These are phyloP conservation scores for Hemibagrus guttatus DNA, from an alignment of 2,797 vertebrate species.

Conservation along the genomic window DNA sequence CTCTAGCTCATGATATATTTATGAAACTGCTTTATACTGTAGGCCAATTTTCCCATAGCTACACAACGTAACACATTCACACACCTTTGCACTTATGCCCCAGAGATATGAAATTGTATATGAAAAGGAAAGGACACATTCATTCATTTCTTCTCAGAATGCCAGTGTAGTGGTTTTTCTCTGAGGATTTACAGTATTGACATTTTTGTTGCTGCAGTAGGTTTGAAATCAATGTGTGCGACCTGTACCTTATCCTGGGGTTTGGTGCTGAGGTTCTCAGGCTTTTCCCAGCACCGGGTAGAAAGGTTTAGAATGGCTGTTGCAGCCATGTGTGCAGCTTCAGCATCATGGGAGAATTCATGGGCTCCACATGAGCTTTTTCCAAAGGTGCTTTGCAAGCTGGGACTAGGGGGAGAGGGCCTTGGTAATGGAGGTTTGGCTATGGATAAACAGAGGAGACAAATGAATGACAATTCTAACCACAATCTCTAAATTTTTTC, in stretches of 20 bases:
- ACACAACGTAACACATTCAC: slow-evolving; percentile 26
- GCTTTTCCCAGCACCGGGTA: slow-evolving; percentile 97
- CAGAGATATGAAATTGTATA: neutral
- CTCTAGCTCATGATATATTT: slow-evolving; percentile 67
- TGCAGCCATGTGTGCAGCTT: slow-evolving; percentile 97
- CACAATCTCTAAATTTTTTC: neutral
- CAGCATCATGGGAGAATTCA: slow-evolving; percentile 92
- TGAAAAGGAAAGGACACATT: neutral
- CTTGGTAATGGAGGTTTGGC: slow-evolving; percentile 81
- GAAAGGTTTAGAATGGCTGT: slow-evolving; percentile 98
- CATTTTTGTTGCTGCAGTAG: neutral
- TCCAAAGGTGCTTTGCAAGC: slow-evolving; percentile 80
- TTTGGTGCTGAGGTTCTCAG: slow-evolving; percentile 95
- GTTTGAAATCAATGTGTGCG: neutral
- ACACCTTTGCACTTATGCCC: slow-evolving; percentile 18
- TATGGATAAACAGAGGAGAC: slow-evolving; percentile 62
- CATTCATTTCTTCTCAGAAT: neutral
- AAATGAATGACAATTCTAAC: neutral
- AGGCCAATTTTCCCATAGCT: slow-evolving; percentile 13
- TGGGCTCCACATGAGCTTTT: slow-evolving; percentile 83
- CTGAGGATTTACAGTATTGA: neutral
- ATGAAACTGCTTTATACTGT: slow-evolving; percentile 48
- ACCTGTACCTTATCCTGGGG: slow-evolving; percentile 70
- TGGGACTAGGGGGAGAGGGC: slow-evolving; percentile 84
- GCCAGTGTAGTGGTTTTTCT: neutral